These are phyloP conservation scores for Trisateles emortualis DNA, from an alignment of 2,888 invertebrate genomes.

Conservation along the genomic window DNA sequence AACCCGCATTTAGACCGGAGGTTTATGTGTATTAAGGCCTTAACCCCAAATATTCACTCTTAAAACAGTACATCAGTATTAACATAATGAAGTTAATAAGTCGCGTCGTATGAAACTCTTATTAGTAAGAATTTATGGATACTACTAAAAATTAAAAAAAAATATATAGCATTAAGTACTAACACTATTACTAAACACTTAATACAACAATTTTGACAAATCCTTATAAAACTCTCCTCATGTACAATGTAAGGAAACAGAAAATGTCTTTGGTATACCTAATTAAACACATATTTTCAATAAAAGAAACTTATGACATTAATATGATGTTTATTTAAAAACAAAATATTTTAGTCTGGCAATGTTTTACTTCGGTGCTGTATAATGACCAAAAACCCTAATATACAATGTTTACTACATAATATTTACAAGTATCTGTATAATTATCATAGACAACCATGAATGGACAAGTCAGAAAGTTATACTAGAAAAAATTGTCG, in stretches of 20 bases:
- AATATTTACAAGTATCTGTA: conserved; percentile 32
- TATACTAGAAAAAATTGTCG: neutral
- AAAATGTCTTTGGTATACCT: conserved; percentile 40
- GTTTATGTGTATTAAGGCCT: no score
- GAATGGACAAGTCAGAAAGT: neutral
- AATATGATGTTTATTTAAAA: conserved; percentile 29
- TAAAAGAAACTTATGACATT: conserved; percentile 31
- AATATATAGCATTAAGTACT: no score
- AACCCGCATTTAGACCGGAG: no score
- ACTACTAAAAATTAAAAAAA: no score
- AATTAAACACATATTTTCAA: conserved; percentile 30
- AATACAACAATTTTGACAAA: neutral
- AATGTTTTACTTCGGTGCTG: conserved; percentile 51
- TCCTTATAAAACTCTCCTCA: neutral
- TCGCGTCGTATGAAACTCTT: no score
- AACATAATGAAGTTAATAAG: no score
- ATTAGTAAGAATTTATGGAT: no score
- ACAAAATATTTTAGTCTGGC: conserved; percentile 38
- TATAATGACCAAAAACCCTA: conserved; percentile 34
- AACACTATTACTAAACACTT: neutral
- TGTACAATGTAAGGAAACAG: conserved; percentile 18
- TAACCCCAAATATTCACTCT: no score
- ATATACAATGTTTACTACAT: conserved; percentile 22
- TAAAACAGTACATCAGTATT: no score
- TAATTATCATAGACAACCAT: conserved; percentile 14